Evolutionary conservation across 2,797 vertebrate genomes (phyloP), one percentile per base, ranked within the genome.

Genomic region (Bucorvus abyssinicus): DNA sequence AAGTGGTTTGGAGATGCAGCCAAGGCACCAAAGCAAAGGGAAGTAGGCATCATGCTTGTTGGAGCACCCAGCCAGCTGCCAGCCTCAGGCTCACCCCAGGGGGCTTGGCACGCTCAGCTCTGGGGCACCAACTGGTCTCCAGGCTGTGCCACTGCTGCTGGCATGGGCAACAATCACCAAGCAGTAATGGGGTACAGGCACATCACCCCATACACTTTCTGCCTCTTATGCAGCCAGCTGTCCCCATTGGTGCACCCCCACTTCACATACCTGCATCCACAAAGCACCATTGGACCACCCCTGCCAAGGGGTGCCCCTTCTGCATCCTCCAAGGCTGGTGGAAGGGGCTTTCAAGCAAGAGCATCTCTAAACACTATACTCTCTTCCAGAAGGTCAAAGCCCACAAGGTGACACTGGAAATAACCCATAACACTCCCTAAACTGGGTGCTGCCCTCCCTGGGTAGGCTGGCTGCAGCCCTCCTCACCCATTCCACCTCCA

Each of bases 381-480:
- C 14, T 60, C 20, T 79, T 79, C 64, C 40, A 61, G n/a, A 80
- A 63, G 9, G 26, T 14, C 32, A 91, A 74, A 80, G 26, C 10
- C 14, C 42, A 68, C 29, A 22, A n/a, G 20, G 7, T 5, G 1
- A 18, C 40, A 38, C 6, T 21, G 10, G 14, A 74, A 68, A 57
- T 14, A 56, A 49, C 22, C 8, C 12, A 8, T 0, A 7, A 30
- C 2, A 0, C 5, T 38, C 15, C n/a, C 9, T 34, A 32, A 53
- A 45, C 0, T 0, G 15, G 3, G 10, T 4, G 8, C 7, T 45
- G 4, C 9, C 10, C 50, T 63, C 6, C 9, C 18, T 1, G 1
- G 9, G 6, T 8, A 61, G 8, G 17, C 19, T 55, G 21, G 6
- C 52, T 67, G 6, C 2, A 57, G 10, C 40, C 18, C 16, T 42